These are phyloP conservation scores for Temnothorax rugatulus DNA, from an alignment of 2,888 invertebrate species.

Conservation along the genomic window DNA sequence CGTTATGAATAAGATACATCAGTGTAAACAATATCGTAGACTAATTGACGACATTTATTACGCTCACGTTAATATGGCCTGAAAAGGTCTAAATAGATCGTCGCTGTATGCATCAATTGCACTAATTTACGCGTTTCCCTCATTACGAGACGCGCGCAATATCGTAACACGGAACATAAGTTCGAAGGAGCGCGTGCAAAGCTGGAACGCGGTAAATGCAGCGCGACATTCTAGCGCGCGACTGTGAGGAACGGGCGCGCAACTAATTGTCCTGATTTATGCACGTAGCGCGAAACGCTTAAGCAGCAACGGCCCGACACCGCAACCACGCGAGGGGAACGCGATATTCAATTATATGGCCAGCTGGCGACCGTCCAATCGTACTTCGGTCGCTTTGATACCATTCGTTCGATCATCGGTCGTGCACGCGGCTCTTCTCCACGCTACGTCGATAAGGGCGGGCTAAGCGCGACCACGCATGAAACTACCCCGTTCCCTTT, in stretches of 20 bases:
- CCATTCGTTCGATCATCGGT: slow-evolving; percentile 68
- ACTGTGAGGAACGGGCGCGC: slow-evolving; percentile 61
- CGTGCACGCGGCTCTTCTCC: slow-evolving; percentile 55
- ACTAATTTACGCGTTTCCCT: slow-evolving; percentile 41
- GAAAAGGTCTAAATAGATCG: background rate
- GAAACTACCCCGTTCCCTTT: slow-evolving; percentile 59
- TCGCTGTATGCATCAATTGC: slow-evolving; percentile 41
- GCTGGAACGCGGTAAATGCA: slow-evolving; percentile 64
- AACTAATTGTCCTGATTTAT: slow-evolving; percentile 80
- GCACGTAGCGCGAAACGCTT: slow-evolving; percentile 61
- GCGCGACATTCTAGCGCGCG: slow-evolving; percentile 58
- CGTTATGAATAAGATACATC: too few species aligned
- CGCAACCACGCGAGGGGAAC: slow-evolving; percentile 70
- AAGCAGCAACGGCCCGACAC: slow-evolving; percentile 67
- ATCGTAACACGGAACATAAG: slow-evolving; percentile 26
- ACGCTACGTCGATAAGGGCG: slow-evolving; percentile 61
- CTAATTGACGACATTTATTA: background rate
- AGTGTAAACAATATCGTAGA: background rate
- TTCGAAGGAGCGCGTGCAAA: slow-evolving; percentile 56
- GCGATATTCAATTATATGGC: slow-evolving; percentile 79
- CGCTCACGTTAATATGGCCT: background rate
- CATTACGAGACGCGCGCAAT: slow-evolving; percentile 23
- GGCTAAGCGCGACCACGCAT: slow-evolving; percentile 70
- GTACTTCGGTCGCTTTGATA: slow-evolving; percentile 75
- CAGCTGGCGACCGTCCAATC: slow-evolving; percentile 80